Percentiles rank a stretch among this genome's conserved stretches.
These are phyloP conservation scores for Nemotelus pantherinus DNA, from an alignment of 2,888 invertebrate species.

Conservation along the genomic window DNA sequence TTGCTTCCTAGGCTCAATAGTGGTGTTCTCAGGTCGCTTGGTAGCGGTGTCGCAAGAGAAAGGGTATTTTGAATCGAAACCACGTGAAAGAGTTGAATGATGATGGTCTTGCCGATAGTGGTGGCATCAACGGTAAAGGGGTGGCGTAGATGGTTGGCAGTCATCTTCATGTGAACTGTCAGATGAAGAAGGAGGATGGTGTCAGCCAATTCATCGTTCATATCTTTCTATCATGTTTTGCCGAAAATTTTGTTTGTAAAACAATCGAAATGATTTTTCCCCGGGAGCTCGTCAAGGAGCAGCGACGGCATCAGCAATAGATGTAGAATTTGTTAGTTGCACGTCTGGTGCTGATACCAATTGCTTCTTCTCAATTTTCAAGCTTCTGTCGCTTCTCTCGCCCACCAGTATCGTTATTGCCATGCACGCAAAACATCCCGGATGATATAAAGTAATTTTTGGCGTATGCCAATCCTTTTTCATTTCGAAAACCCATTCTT, in stretches of 20 bases:
- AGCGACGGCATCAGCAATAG: no score
- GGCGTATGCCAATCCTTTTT: constrained; percentile 11
- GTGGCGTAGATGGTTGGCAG: no score
- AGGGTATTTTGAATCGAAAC: neutral
- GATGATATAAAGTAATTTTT: constrained; percentile 25
- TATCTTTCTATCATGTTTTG: no score
- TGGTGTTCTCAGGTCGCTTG: no score
- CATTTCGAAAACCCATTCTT: constrained; percentile 1
- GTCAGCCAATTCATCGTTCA: no score
- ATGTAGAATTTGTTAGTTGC: neutral
- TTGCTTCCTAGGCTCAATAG: no score
- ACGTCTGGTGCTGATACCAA: neutral
- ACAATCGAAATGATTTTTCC: constrained; percentile 41
- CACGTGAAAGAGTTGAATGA: neutral
- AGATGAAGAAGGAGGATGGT: no score
- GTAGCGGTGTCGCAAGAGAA: no score
- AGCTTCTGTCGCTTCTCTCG: neutral
- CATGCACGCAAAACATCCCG: neutral
- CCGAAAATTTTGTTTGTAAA: constrained; percentile 21
- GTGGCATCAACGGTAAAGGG: no score
- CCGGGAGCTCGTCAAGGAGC: neutral
- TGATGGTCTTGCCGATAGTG: neutral
- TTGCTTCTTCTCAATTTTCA: neutral
- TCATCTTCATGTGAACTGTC: no score
- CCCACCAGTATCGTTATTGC: neutral